These are phyloP conservation scores for Polietes domitor DNA, from an alignment of 2,888 invertebrate species.

Conservation along the genomic window DNA sequence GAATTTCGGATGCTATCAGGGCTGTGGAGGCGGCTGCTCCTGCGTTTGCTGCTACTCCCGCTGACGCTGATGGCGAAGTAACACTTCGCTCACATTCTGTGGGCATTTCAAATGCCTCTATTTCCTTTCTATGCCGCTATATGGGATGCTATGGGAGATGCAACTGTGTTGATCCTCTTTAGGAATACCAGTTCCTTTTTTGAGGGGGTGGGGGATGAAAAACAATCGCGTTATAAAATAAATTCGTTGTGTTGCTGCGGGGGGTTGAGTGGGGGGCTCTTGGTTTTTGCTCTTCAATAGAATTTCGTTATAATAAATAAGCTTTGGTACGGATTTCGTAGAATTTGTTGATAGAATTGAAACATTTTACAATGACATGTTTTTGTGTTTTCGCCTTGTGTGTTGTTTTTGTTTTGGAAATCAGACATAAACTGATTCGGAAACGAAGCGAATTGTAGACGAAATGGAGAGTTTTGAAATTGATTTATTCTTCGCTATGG, in stretches of 20 bases:
- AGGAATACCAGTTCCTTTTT: neutral
- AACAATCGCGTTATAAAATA: conserved; percentile 26
- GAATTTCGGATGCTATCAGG: conserved; percentile 29
- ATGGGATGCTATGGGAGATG: neutral
- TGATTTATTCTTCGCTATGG: no score
- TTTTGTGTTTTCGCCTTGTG: no score
- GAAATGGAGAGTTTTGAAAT: no score
- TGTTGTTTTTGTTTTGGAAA: conserved; percentile 11
- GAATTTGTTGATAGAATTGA: conserved; percentile 20
- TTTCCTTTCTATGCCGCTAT: neutral
- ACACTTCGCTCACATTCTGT: conserved; percentile 70
- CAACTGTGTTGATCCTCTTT: neutral
- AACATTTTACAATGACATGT: conserved; percentile 33
- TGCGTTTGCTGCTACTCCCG: conserved; percentile 48
- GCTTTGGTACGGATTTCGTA: conserved; percentile 65
- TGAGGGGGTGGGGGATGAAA: neutral
- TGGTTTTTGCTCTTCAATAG: conserved; percentile 14
- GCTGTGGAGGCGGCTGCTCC: conserved; percentile 33
- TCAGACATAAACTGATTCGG: no score
- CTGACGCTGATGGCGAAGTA: conserved; percentile 58
- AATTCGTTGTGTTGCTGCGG: conserved; percentile 51
- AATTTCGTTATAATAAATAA: conserved; percentile 57
- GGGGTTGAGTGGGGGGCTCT: neutral
- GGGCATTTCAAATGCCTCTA: conserved; percentile 68
- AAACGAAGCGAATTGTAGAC: no score